Conservation (phyloP, 1,140 invertebrate genomes). For the Drosophila nigrodunni region DNA sequence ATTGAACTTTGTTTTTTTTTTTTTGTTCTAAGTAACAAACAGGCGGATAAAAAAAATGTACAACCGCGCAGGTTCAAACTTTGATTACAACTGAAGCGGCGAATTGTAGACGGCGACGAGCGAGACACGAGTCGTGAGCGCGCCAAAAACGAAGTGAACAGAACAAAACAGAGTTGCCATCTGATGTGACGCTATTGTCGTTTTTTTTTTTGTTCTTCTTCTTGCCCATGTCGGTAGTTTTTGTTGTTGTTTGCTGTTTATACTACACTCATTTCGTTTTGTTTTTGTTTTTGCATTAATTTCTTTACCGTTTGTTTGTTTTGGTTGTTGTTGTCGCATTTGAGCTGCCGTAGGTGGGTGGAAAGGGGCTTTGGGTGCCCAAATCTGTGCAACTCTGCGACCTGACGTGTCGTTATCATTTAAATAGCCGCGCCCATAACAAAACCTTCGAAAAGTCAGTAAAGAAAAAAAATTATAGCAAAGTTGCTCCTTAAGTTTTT, state of each 20-base stretch:
- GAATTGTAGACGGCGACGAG: constrained; percentile 39
- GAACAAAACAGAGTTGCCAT: constrained; percentile 36
- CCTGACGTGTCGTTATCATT: constrained; percentile 30
- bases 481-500: too few species aligned
- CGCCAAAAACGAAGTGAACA: constrained; percentile 49
- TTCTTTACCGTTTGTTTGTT: constrained; percentile 16
- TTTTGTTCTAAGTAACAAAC: constrained; percentile 5
- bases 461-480: too few species aligned
- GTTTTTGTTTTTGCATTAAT: constrained; percentile 7
- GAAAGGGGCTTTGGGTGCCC: neutral
- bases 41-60: constrained; percentile 27
- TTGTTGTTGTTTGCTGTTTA: neutral
- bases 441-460: constrained; percentile 16
- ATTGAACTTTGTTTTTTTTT: constrained; percentile 3
- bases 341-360: too few species aligned
- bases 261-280: neutral
- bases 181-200: constrained; percentile 23
- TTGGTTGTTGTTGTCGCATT: neutral
- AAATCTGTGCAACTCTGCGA: constrained; percentile 29
- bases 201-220: neutral
- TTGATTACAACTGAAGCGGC: constrained; percentile 65
- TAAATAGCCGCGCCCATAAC: neutral
- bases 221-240: neutral
- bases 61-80: constrained; percentile 53
- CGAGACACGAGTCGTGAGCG: constrained; percentile 33